Evolutionary conservation across 1,140 invertebrate genomes (phyloP).

Genomic region (Doryteuthis pealeii): DNA sequence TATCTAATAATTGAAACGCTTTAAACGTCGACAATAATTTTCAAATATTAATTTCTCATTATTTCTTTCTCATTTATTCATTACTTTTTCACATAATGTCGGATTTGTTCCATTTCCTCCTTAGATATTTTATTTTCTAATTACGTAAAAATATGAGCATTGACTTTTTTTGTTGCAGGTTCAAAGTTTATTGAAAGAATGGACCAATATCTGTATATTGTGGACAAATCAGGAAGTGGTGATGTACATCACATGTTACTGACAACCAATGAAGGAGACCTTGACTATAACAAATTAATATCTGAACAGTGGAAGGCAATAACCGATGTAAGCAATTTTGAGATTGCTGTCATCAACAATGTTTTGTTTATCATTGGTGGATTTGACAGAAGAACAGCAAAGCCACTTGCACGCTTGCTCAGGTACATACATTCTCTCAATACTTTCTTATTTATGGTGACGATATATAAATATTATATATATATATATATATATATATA

Average conservation of each 20-base stretch:
- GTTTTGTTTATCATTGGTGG: slow-evolving; percentile 44
- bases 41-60: too few species aligned
- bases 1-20: too few species aligned
- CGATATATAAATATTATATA: too few species aligned
- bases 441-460: background rate
- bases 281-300: slow-evolving; percentile 27
- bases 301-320: slow-evolving; percentile 37
- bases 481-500: too few species aligned
- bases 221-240: slow-evolving; percentile 38
- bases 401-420: slow-evolving; percentile 27
- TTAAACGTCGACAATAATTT: too few species aligned
- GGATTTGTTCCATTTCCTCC: too few species aligned
- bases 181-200: too few species aligned
- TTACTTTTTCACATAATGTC: too few species aligned
- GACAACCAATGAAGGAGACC: slow-evolving; percentile 20
- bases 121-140: too few species aligned
- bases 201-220: slow-evolving; percentile 29
- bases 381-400: slow-evolving; percentile 27
- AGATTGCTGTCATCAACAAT: slow-evolving; percentile 33
- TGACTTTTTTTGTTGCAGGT: too few species aligned
- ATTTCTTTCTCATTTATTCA: too few species aligned
- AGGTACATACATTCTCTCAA: slow-evolving; percentile 29
- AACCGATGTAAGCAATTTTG: slow-evolving; percentile 36
- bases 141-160: too few species aligned
- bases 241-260: slow-evolving; percentile 36